Evolutionary conservation across 2,797 vertebrate genomes (phyloP), one percentile per base, ranked within the genome.

Genomic region (Triplophysa bombifrons): DNA sequence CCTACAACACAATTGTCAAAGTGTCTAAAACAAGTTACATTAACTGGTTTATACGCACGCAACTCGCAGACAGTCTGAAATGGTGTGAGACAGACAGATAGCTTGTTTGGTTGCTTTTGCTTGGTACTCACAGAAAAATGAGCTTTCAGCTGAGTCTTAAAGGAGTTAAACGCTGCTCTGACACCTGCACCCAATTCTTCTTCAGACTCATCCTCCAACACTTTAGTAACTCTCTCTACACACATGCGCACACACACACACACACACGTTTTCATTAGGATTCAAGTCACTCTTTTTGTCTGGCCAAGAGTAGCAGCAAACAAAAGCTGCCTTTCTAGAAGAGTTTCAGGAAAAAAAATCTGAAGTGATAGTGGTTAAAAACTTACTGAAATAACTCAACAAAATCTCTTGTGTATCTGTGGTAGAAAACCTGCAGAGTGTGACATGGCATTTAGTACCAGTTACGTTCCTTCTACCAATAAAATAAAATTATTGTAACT

Each of bases 141-240:
- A n/a, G 92, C 91, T 75, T 90, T 93, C 44, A 97, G 86, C 10
- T 94, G 90, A 19, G 22, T 19, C 34, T 85, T 91, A 86, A 96
- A 94, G 64, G 30, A 88, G 81, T 92, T 93, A 86, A 98, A 95
- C 1, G 92, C 89, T 50, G 85, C 34, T 71, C 88, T 81, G 38
- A 95, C 71, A 50, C 90, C 90, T 16, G 89, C 81, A 19, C 78
- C 85, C 89, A 88, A 87, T 2, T 22, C 82, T 0, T 78, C 74
- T 56, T 90, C 85, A 17, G 88, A 60, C 48, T 86, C 17, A 0
- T 46, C 82, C 11, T 89, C 81, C 14, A 86, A 70, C 12, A 58
- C 16, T 8, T 80, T 48, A 71, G 82, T 63, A 50, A 80, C 51
- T 27, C 25, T 30, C 34, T 86, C 86, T 81, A 25, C 1, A 66